A percentile compares a stretch with the other conserved stretches of the same genome.
Conservation (phyloP, 2,888 invertebrate species). For the Nebria salina region DNA sequence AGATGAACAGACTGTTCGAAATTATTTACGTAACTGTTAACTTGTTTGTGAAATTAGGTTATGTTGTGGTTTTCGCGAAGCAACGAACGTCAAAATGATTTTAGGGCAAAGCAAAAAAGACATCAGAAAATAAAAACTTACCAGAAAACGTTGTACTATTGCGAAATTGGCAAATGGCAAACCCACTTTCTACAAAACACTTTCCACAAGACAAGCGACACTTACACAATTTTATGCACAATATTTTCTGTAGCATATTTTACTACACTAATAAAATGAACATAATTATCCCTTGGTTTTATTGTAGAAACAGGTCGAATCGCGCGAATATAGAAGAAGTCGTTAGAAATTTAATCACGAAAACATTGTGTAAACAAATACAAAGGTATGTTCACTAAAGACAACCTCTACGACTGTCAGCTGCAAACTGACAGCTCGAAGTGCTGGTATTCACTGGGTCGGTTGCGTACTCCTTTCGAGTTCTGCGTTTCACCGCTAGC, state of each 20-base stretch:
- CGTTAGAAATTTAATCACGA: conserved; percentile 52
- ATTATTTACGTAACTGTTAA: background rate
- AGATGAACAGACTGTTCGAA: background rate
- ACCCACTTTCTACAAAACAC: conserved; percentile 62
- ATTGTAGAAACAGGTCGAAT: conserved; percentile 35
- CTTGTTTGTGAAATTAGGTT: conserved; percentile 31
- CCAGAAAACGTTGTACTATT: conserved; percentile 56
- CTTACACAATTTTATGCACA: conserved; percentile 60
- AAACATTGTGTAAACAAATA: conserved; percentile 56
- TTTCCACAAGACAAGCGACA: conserved; percentile 57
- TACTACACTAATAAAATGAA: conserved; percentile 53
- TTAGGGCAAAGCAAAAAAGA: conserved; percentile 17
- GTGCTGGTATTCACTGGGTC: conserved; percentile 23
- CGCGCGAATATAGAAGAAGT: conserved; percentile 29
- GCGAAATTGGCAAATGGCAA: conserved; percentile 59
- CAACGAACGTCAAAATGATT: conserved; percentile 4
- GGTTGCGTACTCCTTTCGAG: conserved; percentile 23
- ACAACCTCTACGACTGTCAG: conserved; percentile 57
- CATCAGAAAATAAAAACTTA: conserved; percentile 51
- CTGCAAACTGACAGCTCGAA: conserved; percentile 57
- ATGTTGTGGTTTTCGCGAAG: conserved; percentile 35
- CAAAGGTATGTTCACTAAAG: conserved; percentile 55
- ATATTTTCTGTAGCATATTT: conserved; percentile 58
- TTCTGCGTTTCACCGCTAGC: conserved; percentile 27
- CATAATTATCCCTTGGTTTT: conserved; percentile 37